These are phyloP conservation scores for Steinernema khuongi DNA, from an alignment of 1,140 invertebrate species.

Conservation along the genomic window DNA sequence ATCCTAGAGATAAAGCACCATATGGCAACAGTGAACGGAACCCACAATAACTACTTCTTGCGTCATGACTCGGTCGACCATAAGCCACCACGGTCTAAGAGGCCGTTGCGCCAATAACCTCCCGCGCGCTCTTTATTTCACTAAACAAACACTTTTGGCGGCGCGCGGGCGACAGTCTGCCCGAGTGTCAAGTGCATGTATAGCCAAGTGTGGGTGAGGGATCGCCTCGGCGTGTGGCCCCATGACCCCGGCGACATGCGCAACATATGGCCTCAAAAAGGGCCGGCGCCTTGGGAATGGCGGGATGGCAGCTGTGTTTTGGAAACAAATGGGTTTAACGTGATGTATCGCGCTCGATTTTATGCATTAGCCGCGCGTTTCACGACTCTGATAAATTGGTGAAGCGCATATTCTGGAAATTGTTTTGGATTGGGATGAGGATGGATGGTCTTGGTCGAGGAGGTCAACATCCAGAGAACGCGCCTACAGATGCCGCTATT, in stretches of 20 bases:
- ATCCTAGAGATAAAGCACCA: too few relatives aligned
- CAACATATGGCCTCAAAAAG: slow-evolving; percentile 13
- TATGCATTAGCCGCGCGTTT: neutral
- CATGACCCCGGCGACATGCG: slow-evolving; percentile 14
- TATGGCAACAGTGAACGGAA: too few relatives aligned
- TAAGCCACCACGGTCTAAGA: too few relatives aligned
- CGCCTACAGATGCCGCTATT: too few relatives aligned
- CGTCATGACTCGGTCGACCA: too few relatives aligned
- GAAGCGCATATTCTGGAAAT: too few relatives aligned
- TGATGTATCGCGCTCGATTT: neutral
- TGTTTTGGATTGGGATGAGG: too few relatives aligned
- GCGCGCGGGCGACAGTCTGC: neutral
- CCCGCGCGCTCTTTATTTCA: neutral
- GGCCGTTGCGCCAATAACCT: neutral
- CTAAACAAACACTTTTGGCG: slow-evolving; percentile 4
- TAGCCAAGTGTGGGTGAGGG: neutral
- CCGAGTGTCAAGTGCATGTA: slow-evolving; percentile 16
- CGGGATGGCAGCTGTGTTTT: slow-evolving; percentile 6
- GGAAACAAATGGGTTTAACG: neutral
- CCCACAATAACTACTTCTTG: too few relatives aligned
- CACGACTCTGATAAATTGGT: neutral
- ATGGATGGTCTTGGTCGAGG: too few relatives aligned
- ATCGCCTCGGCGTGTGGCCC: neutral
- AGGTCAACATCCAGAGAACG: too few relatives aligned
- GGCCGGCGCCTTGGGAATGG: neutral